Conservation (phyloP, 2,888 invertebrate species). For the Diplazon laetatorius region DNA sequence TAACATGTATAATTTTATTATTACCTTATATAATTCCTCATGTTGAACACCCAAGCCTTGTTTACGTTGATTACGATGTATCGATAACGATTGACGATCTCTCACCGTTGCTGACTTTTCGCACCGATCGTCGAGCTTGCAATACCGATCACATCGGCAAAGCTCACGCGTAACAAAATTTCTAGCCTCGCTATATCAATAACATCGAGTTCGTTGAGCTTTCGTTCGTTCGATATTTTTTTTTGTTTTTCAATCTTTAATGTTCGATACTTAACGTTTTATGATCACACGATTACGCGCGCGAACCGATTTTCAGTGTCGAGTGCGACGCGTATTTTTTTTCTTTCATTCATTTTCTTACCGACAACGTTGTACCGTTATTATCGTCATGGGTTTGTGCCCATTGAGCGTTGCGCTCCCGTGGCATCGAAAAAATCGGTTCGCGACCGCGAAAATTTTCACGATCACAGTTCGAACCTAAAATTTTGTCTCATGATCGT, state of each 20-base stretch:
- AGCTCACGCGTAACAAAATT: neutral
- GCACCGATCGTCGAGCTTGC: neutral
- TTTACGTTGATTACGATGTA: neutral
- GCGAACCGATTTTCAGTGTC: too few relatives aligned
- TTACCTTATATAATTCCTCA: too few relatives aligned
- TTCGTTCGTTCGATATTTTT: neutral
- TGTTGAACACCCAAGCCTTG: too few relatives aligned
- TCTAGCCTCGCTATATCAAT: neutral
- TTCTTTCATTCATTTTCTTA: neutral
- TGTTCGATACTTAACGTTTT: neutral
- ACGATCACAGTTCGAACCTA: neutral
- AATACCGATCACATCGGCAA: constrained; percentile 2
- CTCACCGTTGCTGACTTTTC: neutral
- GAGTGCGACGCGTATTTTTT: neutral
- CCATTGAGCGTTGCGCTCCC: neutral
- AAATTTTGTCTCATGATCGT: neutral
- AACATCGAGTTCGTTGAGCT: neutral
- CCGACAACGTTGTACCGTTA: neutral
- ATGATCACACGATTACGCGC: too few relatives aligned
- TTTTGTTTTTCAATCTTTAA: neutral
- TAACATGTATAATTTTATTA: too few relatives aligned
- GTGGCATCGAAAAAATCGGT: neutral
- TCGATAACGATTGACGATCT: neutral
- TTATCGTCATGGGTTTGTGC: neutral
- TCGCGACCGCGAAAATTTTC: neutral